Evolutionary conservation across 37 sponge, comb jelly and placozoan species (phyloP).

Genomic region (Aplysina aerophoba): DNA sequence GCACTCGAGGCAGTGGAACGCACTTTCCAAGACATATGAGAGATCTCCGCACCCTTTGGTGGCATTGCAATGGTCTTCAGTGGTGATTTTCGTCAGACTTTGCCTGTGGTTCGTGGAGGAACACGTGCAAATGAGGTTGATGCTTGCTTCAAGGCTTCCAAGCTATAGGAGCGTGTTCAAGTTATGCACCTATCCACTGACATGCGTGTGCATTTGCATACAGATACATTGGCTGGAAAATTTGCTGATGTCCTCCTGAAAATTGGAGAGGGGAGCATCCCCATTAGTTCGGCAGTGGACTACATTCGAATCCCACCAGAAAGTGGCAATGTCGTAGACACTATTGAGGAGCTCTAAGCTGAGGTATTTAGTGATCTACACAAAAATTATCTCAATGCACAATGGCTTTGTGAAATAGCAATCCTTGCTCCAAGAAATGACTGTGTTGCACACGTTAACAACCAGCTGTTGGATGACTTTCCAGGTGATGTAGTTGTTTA

Average conservation of each 20-base stretch:
- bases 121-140: conserved; percentile 40
- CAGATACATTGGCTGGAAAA: conserved; percentile 30
- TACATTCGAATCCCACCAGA: too few species aligned
- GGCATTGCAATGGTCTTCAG: conserved; percentile 24
- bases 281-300: too few species aligned
- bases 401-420: not conserved
- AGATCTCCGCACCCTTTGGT: not conserved
- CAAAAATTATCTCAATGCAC: too few species aligned
- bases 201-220: conserved; percentile 42
- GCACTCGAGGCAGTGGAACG: conserved; percentile 47
- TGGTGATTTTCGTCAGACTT: conserved; percentile 50
- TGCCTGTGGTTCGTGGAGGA: conserved; percentile 32
- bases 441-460: not conserved
- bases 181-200: conserved; percentile 22
- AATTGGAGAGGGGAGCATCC: conserved; percentile 11
- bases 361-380: too few species aligned
- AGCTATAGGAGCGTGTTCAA: conserved; percentile 34
- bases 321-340: too few species aligned
- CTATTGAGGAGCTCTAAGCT: too few species aligned
- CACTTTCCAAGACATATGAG: conserved; percentile 30
- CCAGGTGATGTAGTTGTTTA: not conserved
- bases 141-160: conserved; percentile 29
- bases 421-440: not conserved
- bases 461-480: not conserved
- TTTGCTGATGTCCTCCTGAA: conserved; percentile 26